These are phyloP conservation scores for Polyommatus iphigenia DNA, from an alignment of 2,888 invertebrate species.

Conservation along the genomic window DNA sequence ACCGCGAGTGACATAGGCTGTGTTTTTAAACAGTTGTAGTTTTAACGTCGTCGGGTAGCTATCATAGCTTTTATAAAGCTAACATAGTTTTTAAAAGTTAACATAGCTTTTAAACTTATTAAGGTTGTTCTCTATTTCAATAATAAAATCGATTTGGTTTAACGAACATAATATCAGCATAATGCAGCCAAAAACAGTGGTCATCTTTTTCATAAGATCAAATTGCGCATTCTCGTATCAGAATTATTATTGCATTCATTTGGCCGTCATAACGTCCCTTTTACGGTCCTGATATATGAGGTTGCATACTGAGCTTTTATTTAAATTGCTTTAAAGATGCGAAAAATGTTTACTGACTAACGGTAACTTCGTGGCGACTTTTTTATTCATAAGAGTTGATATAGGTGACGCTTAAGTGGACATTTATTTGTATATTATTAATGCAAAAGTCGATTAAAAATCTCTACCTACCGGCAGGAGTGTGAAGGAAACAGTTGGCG, in stretches of 20 bases:
- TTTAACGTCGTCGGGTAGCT: too few species aligned
- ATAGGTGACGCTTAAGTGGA: background rate
- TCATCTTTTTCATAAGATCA: background rate
- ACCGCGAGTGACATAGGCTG: too few species aligned
- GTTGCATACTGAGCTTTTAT: conserved; percentile 24
- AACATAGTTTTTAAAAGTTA: too few species aligned
- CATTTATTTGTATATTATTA: background rate
- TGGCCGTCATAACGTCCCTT: conserved; percentile 24
- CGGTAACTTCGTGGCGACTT: background rate
- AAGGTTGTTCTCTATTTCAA: background rate
- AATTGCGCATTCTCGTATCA: background rate
- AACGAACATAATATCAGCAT: background rate
- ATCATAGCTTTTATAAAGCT: too few species aligned
- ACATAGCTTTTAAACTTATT: too few species aligned
- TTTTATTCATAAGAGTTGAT: background rate
- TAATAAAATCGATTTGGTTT: background rate
- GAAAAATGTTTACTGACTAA: conserved; percentile 22
- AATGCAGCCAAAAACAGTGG: background rate
- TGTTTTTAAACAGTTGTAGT: too few species aligned
- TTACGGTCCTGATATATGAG: conserved; percentile 22
- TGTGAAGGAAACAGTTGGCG: too few species aligned
- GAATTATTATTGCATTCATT: conserved; percentile 14
- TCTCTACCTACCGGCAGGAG: too few species aligned
- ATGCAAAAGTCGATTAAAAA: too few species aligned
- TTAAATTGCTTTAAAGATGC: background rate